These are phyloP conservation scores for Crotophaga sulcirostris DNA, from an alignment of 2,113 vertebrate species.

Conservation along the genomic window DNA sequence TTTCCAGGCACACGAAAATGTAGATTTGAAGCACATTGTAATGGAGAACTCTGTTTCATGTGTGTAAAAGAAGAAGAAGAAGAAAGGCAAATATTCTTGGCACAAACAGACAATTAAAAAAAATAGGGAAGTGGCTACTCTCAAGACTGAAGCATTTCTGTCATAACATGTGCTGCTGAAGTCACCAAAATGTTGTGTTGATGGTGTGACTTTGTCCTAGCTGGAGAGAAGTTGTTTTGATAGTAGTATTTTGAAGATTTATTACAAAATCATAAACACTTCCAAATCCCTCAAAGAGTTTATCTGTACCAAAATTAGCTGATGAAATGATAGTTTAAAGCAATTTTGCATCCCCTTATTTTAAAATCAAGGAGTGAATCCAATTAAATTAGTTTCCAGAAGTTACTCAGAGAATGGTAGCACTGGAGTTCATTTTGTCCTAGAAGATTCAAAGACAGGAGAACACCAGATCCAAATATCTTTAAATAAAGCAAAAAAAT, in stretches of 20 bases:
- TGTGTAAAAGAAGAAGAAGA: neutral
- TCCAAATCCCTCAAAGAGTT: neutral
- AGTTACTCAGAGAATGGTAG: neutral
- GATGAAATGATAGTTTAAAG: neutral
- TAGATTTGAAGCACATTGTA: neutral
- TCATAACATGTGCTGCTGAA: conserved; percentile 35
- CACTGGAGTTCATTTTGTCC: neutral
- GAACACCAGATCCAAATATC: neutral
- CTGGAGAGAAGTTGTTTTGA: neutral
- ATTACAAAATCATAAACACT: conserved; percentile 27
- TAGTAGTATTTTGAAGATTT: neutral
- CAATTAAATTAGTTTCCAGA: neutral
- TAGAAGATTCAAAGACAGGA: neutral
- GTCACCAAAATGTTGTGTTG: neutral
- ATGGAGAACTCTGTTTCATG: neutral
- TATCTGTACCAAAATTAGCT: neutral
- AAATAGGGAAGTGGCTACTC: conserved; percentile 33
- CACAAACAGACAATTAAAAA: conserved; percentile 44
- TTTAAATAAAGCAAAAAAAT: neutral
- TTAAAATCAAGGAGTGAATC: neutral
- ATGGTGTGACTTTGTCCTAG: neutral
- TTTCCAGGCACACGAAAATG: neutral
- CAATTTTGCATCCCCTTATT: neutral
- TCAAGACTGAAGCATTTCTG: conserved; percentile 32
- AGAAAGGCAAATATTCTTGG: conserved; percentile 17